Percentiles rank a stretch among this genome's conserved stretches.
Conservation (phyloP, 2,888 invertebrate genomes). For the Psylliodes chrysocephalus region DNA sequence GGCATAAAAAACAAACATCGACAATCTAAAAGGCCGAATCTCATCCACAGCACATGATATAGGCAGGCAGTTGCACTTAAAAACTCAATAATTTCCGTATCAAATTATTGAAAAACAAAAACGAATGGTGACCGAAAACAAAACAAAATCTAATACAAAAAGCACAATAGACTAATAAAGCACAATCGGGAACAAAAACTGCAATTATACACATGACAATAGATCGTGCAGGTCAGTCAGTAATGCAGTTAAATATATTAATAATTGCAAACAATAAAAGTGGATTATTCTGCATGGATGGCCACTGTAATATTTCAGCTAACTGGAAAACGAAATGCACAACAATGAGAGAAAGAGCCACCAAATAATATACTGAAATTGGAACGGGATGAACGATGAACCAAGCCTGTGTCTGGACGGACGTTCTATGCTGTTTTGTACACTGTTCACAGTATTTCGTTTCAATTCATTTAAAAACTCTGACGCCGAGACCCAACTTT, state of each 20-base stretch:
- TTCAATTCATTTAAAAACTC: constrained; percentile 45
- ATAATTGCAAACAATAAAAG: constrained; percentile 64
- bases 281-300: constrained; percentile 62
- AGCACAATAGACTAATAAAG: constrained; percentile 61
- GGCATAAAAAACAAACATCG: constrained; percentile 40
- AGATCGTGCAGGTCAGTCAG: constrained; percentile 56
- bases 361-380: constrained; percentile 26
- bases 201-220: constrained; percentile 61
- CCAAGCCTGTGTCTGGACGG: constrained; percentile 43
- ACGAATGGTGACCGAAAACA: constrained; percentile 56
- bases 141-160: constrained; percentile 62
- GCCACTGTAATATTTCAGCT: constrained; percentile 55
- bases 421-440: too few species aligned
- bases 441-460: constrained; percentile 47
- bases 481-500: too few species aligned
- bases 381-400: too few species aligned
- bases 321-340: constrained; percentile 49
- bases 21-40: constrained; percentile 40
- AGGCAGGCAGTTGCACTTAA: constrained; percentile 45
- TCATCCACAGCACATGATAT: too few species aligned
- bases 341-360: constrained; percentile 44
- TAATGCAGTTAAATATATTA: constrained; percentile 64
- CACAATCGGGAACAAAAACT: constrained; percentile 61
- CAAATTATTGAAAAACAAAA: constrained; percentile 60
- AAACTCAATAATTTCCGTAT: constrained; percentile 57